Base-by-base conservation (phyloP, 2,888 invertebrate genomes). In the Mechanitis messenoides region DNA sequence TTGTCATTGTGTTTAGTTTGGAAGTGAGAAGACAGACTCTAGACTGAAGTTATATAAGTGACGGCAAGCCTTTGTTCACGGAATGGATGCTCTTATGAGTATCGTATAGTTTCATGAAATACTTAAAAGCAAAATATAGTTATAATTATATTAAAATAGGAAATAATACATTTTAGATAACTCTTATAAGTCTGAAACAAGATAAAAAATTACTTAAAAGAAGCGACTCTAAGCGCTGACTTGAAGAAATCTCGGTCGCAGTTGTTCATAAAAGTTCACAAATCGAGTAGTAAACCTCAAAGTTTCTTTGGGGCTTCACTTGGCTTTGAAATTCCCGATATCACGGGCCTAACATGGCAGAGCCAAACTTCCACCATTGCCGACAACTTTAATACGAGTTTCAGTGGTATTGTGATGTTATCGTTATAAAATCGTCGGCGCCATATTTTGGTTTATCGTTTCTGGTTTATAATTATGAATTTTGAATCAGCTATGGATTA, bases 371-470 rank as follows among this genome's bases (percentile, higher is more conserved):
- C 67, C 66, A 68, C 77, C 78, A 76, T 80, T 74, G 75, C 72
- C 73, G 72, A 71, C 76, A 78, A 83, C 75, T 83, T 84, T 81
- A 80, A 79, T 82, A 79, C 78, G 79, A 84, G 74, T 57, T 84
- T 83, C 74, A 70, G 74, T 74, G 76, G 77, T 77, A 75, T 77
- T 81, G 20, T 42, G 50, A 45, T 38, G 54, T 54, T 57, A 46
- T 57, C 54, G 53, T 54, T 61, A 54, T 56, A 83, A 81, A 79
- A 76, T 78, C 81, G 76, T 77, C 73, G 72, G 42, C 53, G 38
- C 45, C 38, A 54, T 59, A 53, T 60, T 46, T 55, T 35, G 35
- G 31, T 33, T 60, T 33, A 12, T 45, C 35, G 53, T 56, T 33
- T 35, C 45, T 53, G 33, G 56, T 45, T 57, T 50, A 50, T 2